Percentiles rank a stretch among this genome's conserved stretches.
These are phyloP conservation scores for Pteronura brasiliensis DNA, from an alignment of 2,113 vertebrate species.

Conservation along the genomic window DNA sequence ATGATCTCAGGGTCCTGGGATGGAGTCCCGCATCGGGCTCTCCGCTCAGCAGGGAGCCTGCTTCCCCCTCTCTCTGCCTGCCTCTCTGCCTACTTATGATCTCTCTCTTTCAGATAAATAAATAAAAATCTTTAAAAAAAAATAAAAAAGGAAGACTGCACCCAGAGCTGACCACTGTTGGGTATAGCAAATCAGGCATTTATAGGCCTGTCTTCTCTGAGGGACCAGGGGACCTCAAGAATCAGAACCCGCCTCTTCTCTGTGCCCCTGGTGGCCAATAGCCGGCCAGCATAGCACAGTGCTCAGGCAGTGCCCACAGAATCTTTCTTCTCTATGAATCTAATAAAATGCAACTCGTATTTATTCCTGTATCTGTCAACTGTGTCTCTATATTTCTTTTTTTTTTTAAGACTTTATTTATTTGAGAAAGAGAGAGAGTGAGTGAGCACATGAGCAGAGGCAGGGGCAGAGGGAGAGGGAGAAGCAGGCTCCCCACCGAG, in stretches of 20 bases:
- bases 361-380: neutral
- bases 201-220: neutral
- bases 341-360: rapidly evolving
- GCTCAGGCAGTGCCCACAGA: neutral
- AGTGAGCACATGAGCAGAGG: neutral
- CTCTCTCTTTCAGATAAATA: too few relatives aligned
- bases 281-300: neutral
- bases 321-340: neutral
- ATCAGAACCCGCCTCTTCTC: neutral
- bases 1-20: too few relatives aligned
- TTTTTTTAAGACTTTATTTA: neutral
- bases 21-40: too few relatives aligned
- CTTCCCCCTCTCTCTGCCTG: too few relatives aligned
- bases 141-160: too few relatives aligned
- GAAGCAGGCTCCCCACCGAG: neutral
- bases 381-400: neutral
- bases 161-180: rapidly evolving
- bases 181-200: neutral
- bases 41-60: too few relatives aligned
- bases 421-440: neutral
- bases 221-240: neutral
- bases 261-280: neutral
- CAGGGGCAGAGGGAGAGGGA: neutral
- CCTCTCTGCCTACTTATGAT: too few relatives aligned
- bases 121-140: too few relatives aligned